Evolutionary conservation across 2,113 vertebrate species (phyloP).

Genomic region (Abramis brama): DNA sequence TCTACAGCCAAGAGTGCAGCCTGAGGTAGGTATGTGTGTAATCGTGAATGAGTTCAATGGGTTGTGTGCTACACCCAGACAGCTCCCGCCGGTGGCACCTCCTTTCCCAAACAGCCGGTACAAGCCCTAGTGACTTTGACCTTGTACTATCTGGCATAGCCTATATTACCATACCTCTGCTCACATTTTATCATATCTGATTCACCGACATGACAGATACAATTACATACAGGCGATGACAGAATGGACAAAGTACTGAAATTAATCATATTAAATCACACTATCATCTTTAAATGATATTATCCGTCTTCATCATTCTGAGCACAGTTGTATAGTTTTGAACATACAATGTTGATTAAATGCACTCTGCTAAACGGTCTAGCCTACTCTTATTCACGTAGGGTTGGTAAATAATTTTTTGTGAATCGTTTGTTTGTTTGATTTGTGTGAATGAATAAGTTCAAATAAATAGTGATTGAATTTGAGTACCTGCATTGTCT

Average conservation of each 20-base stretch:
- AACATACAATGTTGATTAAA: not conserved
- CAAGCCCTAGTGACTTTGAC: conserved; percentile 25
- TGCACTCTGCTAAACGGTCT: not conserved
- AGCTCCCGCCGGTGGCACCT: not conserved
- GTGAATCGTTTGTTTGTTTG: not conserved
- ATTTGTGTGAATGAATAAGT: not conserved
- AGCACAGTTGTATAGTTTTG: not conserved
- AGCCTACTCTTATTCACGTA: not conserved
- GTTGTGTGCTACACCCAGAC: conserved; percentile 11
- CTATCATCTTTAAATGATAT: not conserved
- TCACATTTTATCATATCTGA: not conserved
- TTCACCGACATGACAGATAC: not conserved
- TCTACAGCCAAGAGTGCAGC: not conserved
- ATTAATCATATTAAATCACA: not conserved
- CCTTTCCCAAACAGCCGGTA: conserved; percentile 35
- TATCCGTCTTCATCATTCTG: too few species aligned
- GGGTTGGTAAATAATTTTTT: not conserved
- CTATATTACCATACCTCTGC: not conserved
- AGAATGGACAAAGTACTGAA: conserved; percentile 2
- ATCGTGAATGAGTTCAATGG: not conserved
- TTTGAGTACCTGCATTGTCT: too few species aligned
- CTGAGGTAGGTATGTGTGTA: not conserved
- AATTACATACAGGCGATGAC: not conserved
- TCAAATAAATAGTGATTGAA: not conserved
- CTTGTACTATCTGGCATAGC: conserved; percentile 3